Evolutionary conservation across 1,140 invertebrate species (phyloP), one percentile per base, ranked within the genome.

Genomic region (Pogonognathellus flavescens): DNA sequence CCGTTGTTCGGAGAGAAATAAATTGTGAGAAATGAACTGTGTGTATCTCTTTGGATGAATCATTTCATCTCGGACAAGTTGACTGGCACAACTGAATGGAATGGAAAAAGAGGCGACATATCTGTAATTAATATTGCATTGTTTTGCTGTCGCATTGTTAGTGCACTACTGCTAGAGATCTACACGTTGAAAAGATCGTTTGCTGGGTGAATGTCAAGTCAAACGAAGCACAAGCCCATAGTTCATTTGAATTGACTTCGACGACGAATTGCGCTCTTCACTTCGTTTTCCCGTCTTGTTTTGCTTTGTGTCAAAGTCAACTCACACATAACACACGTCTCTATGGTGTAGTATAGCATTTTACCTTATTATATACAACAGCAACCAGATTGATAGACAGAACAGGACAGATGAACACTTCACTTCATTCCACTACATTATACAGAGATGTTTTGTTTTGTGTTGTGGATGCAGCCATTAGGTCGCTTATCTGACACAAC

Each of bases 81-180:
- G 62, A 66, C 31, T 76, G 70, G 14, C 31, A 49, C 70, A 31
- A 31, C 31, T 76, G 70, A 76, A 76, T 76, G 41, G 70, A 76
- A 50, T 49, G 41, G 62, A 49, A 59, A 70, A 84, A 72, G 80
- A 70, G 70, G 82, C 60, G 85, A 83, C 70, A 85, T 85, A 84
- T 80, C 60, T 84, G 86, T 87, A 87, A 87, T 87, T 87, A 87
- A 87, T 85, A 84, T 87, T 85, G 82, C 84, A 87, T 87, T 87
- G 84, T 87, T 50, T 85, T 22, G 62, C 84, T 85, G 84, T 85
- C 84, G 59, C 25, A 85, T 82, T 85, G 60, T 82, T 76, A 76
- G 53, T 57, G 53, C 41, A 49, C 6, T n/a, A n/a, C 31, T 49
- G 11, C 41, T 41, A 76, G n/a, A 57, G 31, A 41, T 1, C 53